Conservation (phyloP, 2,888 invertebrate genomes). For the Esperia sulphurella region DNA sequence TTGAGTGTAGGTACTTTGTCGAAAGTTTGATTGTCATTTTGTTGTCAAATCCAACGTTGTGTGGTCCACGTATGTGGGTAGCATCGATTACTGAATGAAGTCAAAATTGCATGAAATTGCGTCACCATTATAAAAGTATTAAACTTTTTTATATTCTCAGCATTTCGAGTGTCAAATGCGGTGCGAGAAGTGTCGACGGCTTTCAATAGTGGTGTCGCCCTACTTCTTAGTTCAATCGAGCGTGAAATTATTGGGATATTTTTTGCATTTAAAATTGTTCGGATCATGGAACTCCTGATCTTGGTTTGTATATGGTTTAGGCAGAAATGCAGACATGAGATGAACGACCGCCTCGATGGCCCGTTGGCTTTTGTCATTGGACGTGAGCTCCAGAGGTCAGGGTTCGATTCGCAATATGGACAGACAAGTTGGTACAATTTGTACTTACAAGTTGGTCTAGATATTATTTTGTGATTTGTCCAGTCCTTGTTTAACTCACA, state of each 20-base stretch:
- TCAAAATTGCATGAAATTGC: slow-evolving; percentile 70
- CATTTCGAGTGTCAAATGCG: slow-evolving; percentile 31
- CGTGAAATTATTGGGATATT: slow-evolving; percentile 20
- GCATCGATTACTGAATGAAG: slow-evolving; percentile 42
- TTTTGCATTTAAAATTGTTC: not conserved
- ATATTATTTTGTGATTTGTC: no score
- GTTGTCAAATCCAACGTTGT: slow-evolving; percentile 32
- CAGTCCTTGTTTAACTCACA: no score
- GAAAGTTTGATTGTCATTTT: slow-evolving; percentile 3
- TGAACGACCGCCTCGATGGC: no score
- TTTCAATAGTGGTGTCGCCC: slow-evolving; percentile 41
- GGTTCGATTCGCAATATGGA: no score
- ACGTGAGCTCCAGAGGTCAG: no score
- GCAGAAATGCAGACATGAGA: no score
- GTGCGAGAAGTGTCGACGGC: slow-evolving; percentile 45
- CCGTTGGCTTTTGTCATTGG: no score
- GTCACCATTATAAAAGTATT: slow-evolving; percentile 42
- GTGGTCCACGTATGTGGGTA: slow-evolving; percentile 65
- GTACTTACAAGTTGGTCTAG: no score
- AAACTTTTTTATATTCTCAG: slow-evolving; percentile 17
- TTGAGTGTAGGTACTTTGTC: no score
- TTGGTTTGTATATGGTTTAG: no score
- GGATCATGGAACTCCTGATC: no score
- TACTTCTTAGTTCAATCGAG: slow-evolving; percentile 41
- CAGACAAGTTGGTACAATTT: no score